Evolutionary conservation across 1,140 invertebrate species (phyloP), one percentile per base, ranked within the genome.

Genomic region (Brachionus plicatilis): DNA sequence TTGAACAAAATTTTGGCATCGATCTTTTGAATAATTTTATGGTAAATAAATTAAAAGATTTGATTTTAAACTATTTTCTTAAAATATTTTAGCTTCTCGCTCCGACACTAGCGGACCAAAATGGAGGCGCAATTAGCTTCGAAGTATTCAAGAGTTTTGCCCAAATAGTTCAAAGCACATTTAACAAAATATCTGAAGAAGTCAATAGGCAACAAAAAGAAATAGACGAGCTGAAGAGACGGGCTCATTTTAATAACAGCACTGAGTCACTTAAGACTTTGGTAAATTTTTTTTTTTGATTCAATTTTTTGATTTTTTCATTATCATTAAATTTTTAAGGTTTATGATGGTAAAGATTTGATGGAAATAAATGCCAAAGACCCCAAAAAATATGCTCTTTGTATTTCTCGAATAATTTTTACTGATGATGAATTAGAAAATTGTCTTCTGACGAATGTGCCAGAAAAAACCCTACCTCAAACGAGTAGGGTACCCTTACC

Each of bases 371-470:
- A 41, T 43, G 68, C 68, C 37, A 72, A 72, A 72, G 68, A 72
- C 43, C 68, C 68, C 1, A 72, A 72, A 72, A 72, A 72, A 72
- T 72, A 72, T 41, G 68, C 68, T 72, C 37, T 72, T 41, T 72
- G 68, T 43, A 72, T 72, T 41, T 41, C 68, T 17, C 12, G 37
- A 20, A 72, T 72, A 45, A 72, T 72, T 41, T 72, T 72, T 43
- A 72, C 33, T 7, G 68, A 72, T 20, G 68, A 72, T 43, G 68
- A 72, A 43, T 43, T 72, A 20, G 68, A 72, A 45, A 72, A 72
- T 41, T 72, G 68, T 72, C 41, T 72, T 11, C 9, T 72, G 12
- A 72, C 68, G 3, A 72, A 72, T 20, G 68, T 72, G 8, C 68
- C 68, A 20, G 68, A 72, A 37, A 72, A 72, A 20, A 41, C 68